These are phyloP conservation scores for Phalloptychus januarius DNA, from an alignment of 2,797 vertebrate species.

Conservation along the genomic window DNA sequence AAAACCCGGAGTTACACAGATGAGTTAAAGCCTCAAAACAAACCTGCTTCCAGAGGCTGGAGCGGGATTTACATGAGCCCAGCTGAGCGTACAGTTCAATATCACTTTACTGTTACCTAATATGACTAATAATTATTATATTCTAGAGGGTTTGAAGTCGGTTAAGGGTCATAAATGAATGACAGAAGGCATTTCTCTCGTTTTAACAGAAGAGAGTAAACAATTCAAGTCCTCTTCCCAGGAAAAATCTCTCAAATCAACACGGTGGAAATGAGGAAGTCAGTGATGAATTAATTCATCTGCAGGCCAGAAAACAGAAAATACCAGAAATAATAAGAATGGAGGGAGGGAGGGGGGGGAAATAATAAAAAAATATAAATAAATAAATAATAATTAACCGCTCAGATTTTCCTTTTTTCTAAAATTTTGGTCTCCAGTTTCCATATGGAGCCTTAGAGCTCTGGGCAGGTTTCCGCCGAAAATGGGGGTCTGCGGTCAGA, in stretches of 20 bases:
- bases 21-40: conserved; percentile 22
- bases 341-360: too few species aligned
- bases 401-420: conserved; percentile 81
- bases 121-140: conserved; percentile 22
- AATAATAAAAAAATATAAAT: too few species aligned
- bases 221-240: conserved; percentile 54
- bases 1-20: conserved; percentile 38
- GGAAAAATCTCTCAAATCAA: conserved; percentile 63
- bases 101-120: conserved; percentile 59
- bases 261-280: conserved; percentile 59
- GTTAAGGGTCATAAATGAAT: conserved; percentile 69
- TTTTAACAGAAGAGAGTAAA: conserved; percentile 60
- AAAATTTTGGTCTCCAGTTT: conserved; percentile 87
- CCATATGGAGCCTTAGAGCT: conserved; percentile 84
- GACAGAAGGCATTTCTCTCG: conserved; percentile 56
- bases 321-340: conserved; percentile 27
- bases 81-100: conserved; percentile 69
- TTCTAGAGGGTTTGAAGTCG: conserved; percentile 50
- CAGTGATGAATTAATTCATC: conserved; percentile 62
- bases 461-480: conserved; percentile 79
- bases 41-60: conserved; percentile 55
- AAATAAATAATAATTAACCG: conserved; percentile 57
- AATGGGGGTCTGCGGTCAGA: conserved; percentile 77
- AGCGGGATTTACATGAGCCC: conserved; percentile 58
- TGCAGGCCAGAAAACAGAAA: conserved; percentile 38